Evolutionary conservation across 1,140 invertebrate genomes (phyloP).

Genomic region (Heliconius himera): DNA sequence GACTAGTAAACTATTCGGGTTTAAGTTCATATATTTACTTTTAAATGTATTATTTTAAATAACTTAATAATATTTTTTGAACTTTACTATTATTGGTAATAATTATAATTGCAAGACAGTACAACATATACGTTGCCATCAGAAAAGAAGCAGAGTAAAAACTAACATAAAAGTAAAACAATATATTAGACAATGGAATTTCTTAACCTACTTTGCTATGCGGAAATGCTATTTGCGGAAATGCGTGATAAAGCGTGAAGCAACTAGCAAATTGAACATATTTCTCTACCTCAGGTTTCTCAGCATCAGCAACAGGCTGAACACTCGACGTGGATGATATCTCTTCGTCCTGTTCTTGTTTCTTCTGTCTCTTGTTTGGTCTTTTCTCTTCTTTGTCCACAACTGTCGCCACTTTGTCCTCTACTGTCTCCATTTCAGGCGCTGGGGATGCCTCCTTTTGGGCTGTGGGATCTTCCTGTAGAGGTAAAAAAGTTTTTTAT

Average conservation of each 20-base stretch:
- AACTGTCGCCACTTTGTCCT: constrained; percentile 46
- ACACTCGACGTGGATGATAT: constrained; percentile 62
- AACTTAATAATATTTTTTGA: no score
- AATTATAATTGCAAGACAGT: no score
- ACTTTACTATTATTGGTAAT: no score
- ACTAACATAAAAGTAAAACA: no score
- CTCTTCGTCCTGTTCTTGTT: constrained; percentile 67
- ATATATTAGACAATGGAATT: no score
- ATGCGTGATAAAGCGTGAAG: background rate
- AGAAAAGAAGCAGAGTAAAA: no score
- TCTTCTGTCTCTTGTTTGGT: constrained; percentile 50
- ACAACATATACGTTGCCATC: no score
- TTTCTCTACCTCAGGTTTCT: constrained; percentile 51
- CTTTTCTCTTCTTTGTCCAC: constrained; percentile 47
- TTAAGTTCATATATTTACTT: no score
- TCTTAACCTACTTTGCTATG: background rate
- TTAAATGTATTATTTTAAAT: no score
- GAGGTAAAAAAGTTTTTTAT: background rate
- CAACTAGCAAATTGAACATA: background rate
- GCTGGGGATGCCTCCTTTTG: constrained; percentile 55
- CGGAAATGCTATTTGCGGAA: background rate
- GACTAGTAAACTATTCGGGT: no score
- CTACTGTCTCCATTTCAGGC: constrained; percentile 51
- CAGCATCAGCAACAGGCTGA: constrained; percentile 42
- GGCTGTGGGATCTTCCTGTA: constrained; percentile 56